These are phyloP conservation scores for Orycteropus afer DNA, from an alignment of 2,113 vertebrate genomes.

Conservation along the genomic window DNA sequence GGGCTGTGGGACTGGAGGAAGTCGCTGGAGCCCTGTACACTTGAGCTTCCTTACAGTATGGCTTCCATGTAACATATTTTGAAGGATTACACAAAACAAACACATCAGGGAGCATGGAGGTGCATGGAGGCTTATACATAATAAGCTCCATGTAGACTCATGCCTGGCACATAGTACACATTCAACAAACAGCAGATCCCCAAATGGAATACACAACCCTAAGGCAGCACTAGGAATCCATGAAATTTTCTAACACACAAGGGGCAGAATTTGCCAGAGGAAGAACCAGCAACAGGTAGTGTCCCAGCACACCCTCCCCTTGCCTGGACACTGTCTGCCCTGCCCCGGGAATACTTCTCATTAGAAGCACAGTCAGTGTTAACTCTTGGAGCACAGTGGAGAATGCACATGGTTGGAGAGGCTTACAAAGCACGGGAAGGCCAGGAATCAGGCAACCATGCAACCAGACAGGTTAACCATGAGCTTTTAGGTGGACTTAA, in stretches of 20 bases:
- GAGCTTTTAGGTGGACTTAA: fast-evolving
- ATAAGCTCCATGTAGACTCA: not conserved
- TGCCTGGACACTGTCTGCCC: too few species aligned
- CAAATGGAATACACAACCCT: too few species aligned
- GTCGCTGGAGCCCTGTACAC: not conserved
- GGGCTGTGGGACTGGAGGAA: not conserved
- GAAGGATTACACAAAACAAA: not conserved
- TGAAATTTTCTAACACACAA: fast-evolving
- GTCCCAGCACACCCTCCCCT: too few species aligned
- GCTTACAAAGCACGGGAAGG: not conserved
- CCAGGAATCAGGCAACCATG: not conserved
- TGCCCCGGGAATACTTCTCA: not conserved
- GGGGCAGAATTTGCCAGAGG: not conserved
- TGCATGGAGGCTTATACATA: not conserved
- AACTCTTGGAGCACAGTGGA: not conserved
- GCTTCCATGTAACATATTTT: not conserved
- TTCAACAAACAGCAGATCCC: not conserved
- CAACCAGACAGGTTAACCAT: not conserved
- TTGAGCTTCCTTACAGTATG: not conserved
- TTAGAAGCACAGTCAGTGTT: too few species aligned
- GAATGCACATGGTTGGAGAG: not conserved
- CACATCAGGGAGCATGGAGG: not conserved
- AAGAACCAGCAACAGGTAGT: too few species aligned
- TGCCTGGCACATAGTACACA: not conserved
- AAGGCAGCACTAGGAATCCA: not conserved